Percentiles rank a stretch among this genome's conserved stretches.
phyloP scores from a whole-genome alignment of 2,888 invertebrate species.

The Eumacrocentrus americanus region DNA sequence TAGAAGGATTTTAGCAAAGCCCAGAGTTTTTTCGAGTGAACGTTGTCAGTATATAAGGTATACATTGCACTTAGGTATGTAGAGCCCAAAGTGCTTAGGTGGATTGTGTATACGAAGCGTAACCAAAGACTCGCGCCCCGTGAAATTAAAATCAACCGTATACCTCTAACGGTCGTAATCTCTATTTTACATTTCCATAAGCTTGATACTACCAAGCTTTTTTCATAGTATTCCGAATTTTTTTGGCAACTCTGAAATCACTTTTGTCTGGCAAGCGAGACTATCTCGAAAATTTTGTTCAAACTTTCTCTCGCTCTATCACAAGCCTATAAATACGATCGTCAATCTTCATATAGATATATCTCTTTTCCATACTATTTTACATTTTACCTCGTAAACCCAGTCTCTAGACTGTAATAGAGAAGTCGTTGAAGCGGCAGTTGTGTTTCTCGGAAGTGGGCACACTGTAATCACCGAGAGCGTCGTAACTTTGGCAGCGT shows the following conservation, averaged over 20 bases:
- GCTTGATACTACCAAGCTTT: no score
- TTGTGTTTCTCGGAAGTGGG: slow-evolving; percentile 4
- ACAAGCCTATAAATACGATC: not conserved
- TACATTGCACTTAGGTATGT: slow-evolving; percentile 12
- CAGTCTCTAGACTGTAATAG: not conserved
- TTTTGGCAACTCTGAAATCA: no score
- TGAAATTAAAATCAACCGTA: slow-evolving; percentile 61
- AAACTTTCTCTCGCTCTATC: not conserved
- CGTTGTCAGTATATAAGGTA: slow-evolving; percentile 1
- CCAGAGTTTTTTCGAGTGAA: not conserved
- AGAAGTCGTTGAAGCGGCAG: not conserved
- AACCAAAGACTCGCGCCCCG: slow-evolving; percentile 59
- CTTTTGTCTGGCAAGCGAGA: no score
- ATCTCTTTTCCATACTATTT: not conserved
- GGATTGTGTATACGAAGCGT: slow-evolving; percentile 55
- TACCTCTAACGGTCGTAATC: slow-evolving; percentile 55
- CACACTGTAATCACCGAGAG: slow-evolving; percentile 5
- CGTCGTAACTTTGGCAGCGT: not conserved
- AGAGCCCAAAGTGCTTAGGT: slow-evolving; percentile 42
- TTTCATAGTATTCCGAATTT: no score
- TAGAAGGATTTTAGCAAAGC: slow-evolving; percentile 11
- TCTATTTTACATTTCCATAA: slow-evolving; percentile 48
- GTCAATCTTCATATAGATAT: not conserved
- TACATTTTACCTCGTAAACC: not conserved
- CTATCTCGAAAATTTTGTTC: no score